Conservation (phyloP, 2,888 invertebrate genomes). For the Apotomis turbidana region DNA sequence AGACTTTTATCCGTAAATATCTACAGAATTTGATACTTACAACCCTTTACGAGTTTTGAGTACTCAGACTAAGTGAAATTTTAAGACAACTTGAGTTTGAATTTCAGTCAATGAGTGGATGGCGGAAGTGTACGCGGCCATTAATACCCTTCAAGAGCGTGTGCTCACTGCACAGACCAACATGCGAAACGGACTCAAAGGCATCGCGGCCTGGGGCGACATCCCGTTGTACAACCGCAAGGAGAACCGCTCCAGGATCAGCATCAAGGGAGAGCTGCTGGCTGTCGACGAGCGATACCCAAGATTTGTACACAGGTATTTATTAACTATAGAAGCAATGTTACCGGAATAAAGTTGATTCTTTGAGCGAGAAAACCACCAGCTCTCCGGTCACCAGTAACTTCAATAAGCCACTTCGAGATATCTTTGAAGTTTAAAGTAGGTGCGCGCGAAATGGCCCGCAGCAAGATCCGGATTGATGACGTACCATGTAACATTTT, state of each 20-base stretch:
- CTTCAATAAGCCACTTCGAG: too few species aligned
- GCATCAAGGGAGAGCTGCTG: constrained; percentile 68
- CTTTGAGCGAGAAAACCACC: too few species aligned
- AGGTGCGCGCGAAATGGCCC: too few species aligned
- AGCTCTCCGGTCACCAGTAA: too few species aligned
- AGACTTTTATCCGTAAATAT: too few species aligned
- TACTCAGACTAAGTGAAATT: neutral
- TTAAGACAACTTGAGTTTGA: neutral
- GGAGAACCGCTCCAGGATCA: constrained; percentile 65
- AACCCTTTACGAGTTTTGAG: neutral
- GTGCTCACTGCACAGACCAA: constrained; percentile 87
- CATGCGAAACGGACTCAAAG: constrained; percentile 80
- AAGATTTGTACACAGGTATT: constrained; percentile 79
- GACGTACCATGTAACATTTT: too few species aligned
- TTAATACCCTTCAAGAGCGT: constrained; percentile 88
- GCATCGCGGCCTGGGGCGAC: constrained; percentile 88
- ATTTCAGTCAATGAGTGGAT: constrained; percentile 86
- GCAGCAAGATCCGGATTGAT: too few species aligned
- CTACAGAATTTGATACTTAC: too few species aligned
- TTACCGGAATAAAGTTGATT: too few species aligned
- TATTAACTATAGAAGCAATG: too few species aligned
- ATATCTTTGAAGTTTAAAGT: too few species aligned
- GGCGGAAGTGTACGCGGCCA: constrained; percentile 85
- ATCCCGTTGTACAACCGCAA: constrained; percentile 90
- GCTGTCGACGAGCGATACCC: constrained; percentile 82